Percentiles rank a stretch among this genome's conserved stretches.
These are phyloP conservation scores for Orbicella faveolata DNA, from an alignment of 64 coral and sea anemone genomes.

Conservation along the genomic window DNA sequence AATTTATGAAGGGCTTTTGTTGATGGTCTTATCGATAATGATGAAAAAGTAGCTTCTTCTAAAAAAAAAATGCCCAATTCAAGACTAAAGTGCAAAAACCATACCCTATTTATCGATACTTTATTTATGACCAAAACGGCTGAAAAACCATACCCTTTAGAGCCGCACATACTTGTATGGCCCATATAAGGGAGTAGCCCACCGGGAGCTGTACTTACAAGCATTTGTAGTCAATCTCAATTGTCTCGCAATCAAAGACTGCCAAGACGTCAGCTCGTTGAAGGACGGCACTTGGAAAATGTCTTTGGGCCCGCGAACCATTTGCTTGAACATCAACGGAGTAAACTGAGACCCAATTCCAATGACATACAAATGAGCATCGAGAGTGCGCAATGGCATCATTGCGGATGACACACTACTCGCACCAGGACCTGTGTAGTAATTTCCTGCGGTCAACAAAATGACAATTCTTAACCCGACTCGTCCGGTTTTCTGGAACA, in stretches of 20 bases:
- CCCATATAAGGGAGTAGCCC: not conserved
- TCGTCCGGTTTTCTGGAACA: constrained; percentile 28
- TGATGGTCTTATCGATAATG: too few relatives aligned
- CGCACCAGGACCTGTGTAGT: constrained; percentile 6
- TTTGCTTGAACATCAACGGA: not conserved
- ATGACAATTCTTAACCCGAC: constrained; percentile 25
- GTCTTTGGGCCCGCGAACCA: constrained; percentile 6
- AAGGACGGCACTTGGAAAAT: constrained; percentile 1
- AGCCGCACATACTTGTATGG: too few relatives aligned
- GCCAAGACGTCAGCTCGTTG: not conserved
- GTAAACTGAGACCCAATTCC: constrained; percentile 26
- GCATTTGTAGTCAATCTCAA: constrained; percentile 10
- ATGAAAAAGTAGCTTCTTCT: too few relatives aligned
- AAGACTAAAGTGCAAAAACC: too few relatives aligned
- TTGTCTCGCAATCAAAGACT: not conserved
- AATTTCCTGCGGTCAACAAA: constrained; percentile 26
- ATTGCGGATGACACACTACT: not conserved
- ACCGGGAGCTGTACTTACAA: not conserved
- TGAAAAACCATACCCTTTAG: too few relatives aligned
- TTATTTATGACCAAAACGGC: too few relatives aligned
- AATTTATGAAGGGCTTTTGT: too few relatives aligned
- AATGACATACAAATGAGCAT: constrained; percentile 30
- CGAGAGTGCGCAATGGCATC: not conserved
- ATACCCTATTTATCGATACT: too few relatives aligned
- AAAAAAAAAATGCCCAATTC: too few relatives aligned